Conservation (phyloP, 2,113 vertebrate genomes). For the Lycaon pictus region DNA sequence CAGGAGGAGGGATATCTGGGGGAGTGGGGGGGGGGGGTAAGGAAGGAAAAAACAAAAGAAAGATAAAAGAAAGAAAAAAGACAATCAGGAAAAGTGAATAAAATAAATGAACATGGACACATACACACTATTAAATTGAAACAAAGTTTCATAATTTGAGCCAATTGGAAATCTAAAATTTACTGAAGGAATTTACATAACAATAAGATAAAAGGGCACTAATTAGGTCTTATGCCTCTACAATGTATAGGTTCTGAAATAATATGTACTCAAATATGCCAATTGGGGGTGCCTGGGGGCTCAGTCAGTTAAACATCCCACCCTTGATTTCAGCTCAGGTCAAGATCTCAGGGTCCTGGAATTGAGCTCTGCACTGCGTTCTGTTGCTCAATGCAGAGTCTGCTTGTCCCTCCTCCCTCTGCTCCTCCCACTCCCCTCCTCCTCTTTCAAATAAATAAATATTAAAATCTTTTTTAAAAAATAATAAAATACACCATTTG, state of each 20-base stretch:
- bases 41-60: neutral
- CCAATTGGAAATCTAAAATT: neutral
- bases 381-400: neutral
- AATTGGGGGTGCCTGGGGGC: neutral
- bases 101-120: neutral
- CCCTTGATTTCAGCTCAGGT: neutral
- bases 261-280: neutral
- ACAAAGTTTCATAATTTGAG: neutral
- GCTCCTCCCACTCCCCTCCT: neutral
- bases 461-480: neutral
- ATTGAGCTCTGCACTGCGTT: neutral
- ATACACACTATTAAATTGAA: neutral
- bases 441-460: neutral
- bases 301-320: neutral
- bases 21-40: too few species aligned
- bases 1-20: neutral
- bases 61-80: neutral
- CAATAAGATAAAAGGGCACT: neutral
- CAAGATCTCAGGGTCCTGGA: neutral
- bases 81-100: neutral
- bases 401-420: neutral
- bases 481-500: neutral
- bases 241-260: neutral
- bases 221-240: neutral
- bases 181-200: neutral